Conservation (phyloP, 2,888 invertebrate genomes). For the Melieria crassipennis region DNA sequence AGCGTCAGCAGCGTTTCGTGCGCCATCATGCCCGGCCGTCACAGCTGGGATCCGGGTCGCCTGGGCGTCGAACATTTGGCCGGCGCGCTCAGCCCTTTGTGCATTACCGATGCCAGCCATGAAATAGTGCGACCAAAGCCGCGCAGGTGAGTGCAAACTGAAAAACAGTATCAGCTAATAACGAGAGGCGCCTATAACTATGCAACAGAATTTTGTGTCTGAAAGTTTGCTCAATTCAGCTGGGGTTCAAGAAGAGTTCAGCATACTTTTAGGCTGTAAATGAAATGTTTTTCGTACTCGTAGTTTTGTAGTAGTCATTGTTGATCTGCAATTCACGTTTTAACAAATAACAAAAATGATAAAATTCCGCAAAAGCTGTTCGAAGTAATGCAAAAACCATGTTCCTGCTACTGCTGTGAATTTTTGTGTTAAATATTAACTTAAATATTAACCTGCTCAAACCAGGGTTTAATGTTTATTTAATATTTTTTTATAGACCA, state of each 20-base stretch:
- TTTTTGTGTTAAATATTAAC: too few relatives aligned
- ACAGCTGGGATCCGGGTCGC: conserved; percentile 66
- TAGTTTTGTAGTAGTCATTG: too few relatives aligned
- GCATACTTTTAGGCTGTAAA: conserved; percentile 7
- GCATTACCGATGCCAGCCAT: conserved; percentile 79
- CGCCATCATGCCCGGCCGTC: conserved; percentile 59
- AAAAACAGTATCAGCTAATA: background rate
- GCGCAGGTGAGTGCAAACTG: conserved; percentile 72
- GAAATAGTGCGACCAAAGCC: conserved; percentile 88
- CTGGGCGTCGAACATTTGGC: conserved; percentile 71
- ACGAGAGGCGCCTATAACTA: background rate
- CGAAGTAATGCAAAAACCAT: too few relatives aligned
- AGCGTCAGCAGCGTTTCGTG: conserved; percentile 31
- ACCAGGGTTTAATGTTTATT: too few relatives aligned
- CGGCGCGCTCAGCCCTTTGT: conserved; percentile 72
- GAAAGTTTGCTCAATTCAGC: background rate
- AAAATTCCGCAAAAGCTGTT: too few relatives aligned
- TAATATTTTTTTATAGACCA: too few relatives aligned
- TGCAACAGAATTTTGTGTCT: background rate
- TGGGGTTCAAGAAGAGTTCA: too few relatives aligned
- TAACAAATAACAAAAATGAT: too few relatives aligned
- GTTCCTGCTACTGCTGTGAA: too few relatives aligned
- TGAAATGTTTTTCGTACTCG: too few relatives aligned
- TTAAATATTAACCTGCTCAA: too few relatives aligned
- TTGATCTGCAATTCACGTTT: too few relatives aligned